Conservation (phyloP, 2,888 invertebrate genomes). For the Eupithecia inturbata region DNA sequence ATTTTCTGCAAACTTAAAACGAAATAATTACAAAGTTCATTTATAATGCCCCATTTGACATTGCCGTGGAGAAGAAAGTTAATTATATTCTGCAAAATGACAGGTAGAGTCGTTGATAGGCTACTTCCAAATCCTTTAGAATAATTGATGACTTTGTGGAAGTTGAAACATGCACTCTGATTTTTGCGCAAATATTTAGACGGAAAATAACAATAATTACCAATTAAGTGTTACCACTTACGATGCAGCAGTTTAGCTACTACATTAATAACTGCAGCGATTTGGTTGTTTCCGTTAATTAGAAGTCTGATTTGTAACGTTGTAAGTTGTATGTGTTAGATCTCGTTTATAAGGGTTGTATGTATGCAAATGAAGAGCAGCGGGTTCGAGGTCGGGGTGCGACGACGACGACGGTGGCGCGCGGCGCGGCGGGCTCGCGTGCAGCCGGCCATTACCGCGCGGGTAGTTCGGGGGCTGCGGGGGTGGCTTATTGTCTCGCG, state of each 20-base stretch:
- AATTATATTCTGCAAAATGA: slow-evolving; percentile 69
- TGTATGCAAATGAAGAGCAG: slow-evolving; percentile 66
- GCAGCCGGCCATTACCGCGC: slow-evolving; percentile 71
- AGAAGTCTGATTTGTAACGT: slow-evolving; percentile 41
- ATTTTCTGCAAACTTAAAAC: slow-evolving; percentile 42
- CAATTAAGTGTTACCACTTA: not conserved
- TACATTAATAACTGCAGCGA: slow-evolving; percentile 2
- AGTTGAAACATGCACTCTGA: slow-evolving; percentile 7
- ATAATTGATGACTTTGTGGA: slow-evolving; percentile 64
- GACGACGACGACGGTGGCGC: slow-evolving; percentile 52
- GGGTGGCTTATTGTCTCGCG: slow-evolving; percentile 80
- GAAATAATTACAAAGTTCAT: slow-evolving; percentile 59
- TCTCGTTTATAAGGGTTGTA: slow-evolving; percentile 57
- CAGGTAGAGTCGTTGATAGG: slow-evolving; percentile 60
- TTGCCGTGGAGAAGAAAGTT: slow-evolving; percentile 68
- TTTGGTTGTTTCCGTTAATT: slow-evolving; percentile 22
- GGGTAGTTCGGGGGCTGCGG: slow-evolving; percentile 62
- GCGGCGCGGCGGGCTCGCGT: slow-evolving; percentile 65
- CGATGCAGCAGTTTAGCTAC: not conserved
- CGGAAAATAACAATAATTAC: not conserved
- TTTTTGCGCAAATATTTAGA: slow-evolving; percentile 1
- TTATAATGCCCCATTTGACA: slow-evolving; percentile 64
- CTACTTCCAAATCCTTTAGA: slow-evolving; percentile 64
- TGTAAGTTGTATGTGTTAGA: slow-evolving; percentile 51
- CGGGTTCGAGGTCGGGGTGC: slow-evolving; percentile 67